Evolutionary conservation across 1,140 invertebrate genomes (phyloP), one percentile per base, ranked within the genome.

Genomic region (Drosophila bocki): DNA sequence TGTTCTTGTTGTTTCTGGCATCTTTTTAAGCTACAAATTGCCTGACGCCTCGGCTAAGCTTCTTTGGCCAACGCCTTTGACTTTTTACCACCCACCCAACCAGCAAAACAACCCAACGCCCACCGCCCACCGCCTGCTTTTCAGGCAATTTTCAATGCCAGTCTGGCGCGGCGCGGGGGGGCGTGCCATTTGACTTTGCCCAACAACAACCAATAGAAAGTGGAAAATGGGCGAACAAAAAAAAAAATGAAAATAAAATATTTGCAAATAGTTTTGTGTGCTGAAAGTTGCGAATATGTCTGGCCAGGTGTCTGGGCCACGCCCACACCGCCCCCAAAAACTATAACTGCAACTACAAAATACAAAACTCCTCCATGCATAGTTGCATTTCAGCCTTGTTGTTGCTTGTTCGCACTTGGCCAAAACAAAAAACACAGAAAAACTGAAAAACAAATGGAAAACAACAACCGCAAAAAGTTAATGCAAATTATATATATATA

Each of bases 261-360:
- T 90, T 87, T 88, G 84, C 80, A 71, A 74, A 87, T 87, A 87
- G 83, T 87, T 87, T 84, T 70, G 72, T 42, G 59, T 51, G 69
- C 75, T 39, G 59, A 80, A 86, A 86, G 82, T 86, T 84, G 70
- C 74, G 76, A 71, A 61, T 62, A 44, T 69, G 83, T 87, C 83
- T 87, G 83, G 83, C 67, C 62, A 65, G 76, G 64, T 82, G 83
- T 88, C 83, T 80, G 29, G 48, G 69, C 51, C 80, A 71, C 83
- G 58, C 78, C 61, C 50, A n/a, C 29, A 7, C 2, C 78, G 75
- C 78, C 78, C 54, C 62, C 62, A 60, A 75, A 79, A 56, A 39
- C 53, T 56, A 39, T 15, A 56, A 26, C 53, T 56, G 19, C 35
- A 56, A 54, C 19, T 54, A 11, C 33, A 39, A 54, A 54, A 6